Percentiles rank a stretch among this genome's conserved stretches.
Conservation (phyloP, 2,113 vertebrate genomes). For the Pavo muticus region DNA sequence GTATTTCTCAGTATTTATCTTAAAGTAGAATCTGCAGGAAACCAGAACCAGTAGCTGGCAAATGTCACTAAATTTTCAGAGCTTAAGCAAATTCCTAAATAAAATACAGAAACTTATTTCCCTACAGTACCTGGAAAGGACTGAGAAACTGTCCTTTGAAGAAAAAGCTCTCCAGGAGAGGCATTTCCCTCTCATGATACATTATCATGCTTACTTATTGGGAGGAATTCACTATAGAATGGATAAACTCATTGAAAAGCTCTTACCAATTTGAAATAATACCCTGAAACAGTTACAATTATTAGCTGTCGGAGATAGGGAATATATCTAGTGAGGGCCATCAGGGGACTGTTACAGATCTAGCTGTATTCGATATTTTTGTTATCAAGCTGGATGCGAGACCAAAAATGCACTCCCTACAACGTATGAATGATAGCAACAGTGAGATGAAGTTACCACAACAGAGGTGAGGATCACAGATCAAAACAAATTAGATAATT, state of each 20-base stretch:
- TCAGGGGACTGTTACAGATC: background rate
- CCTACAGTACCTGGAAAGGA: background rate
- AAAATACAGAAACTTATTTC: conserved; percentile 31
- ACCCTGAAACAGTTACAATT: background rate
- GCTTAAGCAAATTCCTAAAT: conserved; percentile 13
- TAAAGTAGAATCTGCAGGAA: background rate
- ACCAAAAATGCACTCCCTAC: background rate
- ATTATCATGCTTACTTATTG: background rate
- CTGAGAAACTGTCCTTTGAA: background rate
- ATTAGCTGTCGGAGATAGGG: background rate
- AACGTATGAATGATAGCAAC: background rate
- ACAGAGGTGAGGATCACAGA: background rate
- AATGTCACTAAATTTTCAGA: background rate
- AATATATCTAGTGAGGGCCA: background rate
- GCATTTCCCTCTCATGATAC: background rate
- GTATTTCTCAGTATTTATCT: background rate
- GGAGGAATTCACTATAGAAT: background rate
- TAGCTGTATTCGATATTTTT: background rate
- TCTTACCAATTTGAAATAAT: background rate
- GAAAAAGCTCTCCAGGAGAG: background rate
- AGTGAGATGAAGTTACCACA: background rate
- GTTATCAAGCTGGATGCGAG: background rate
- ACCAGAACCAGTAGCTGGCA: background rate
- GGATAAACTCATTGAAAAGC: background rate
- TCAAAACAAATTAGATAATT: background rate